Conservation (phyloP, 2,113 vertebrate genomes). For the Gymnorhina tibicen region DNA sequence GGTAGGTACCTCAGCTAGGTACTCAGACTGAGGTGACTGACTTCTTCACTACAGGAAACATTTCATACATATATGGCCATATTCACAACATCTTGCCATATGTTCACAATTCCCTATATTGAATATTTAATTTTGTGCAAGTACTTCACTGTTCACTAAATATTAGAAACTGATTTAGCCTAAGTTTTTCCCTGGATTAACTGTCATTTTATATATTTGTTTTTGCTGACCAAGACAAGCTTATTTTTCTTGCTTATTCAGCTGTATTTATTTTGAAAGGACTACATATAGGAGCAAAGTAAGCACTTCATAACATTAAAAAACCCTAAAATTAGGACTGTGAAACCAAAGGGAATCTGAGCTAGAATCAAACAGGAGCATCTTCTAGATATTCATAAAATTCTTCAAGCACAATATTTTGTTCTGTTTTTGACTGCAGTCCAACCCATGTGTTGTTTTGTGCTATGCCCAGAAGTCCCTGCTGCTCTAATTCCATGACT, state of each 20-base stretch:
- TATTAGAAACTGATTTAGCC: slow-evolving; percentile 46
- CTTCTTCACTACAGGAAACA: neutral
- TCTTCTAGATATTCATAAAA: neutral
- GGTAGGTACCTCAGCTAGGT: neutral
- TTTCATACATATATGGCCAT: neutral
- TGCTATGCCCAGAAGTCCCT: neutral
- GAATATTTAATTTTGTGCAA: slow-evolving; percentile 52
- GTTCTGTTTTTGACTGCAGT: neutral
- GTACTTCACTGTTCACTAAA: slow-evolving; percentile 43
- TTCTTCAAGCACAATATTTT: neutral
- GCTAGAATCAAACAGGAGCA: neutral
- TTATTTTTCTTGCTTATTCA: neutral
- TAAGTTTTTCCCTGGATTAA: slow-evolving; percentile 25
- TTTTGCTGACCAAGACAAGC: neutral
- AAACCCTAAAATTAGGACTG: neutral
- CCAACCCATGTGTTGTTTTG: neutral
- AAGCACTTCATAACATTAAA: neutral
- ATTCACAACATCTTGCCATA: neutral
- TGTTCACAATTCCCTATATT: slow-evolving; percentile 21
- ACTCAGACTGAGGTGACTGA: neutral
- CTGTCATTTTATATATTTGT: slow-evolving; percentile 11
- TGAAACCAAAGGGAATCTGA: neutral
- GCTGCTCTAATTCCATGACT: neutral
- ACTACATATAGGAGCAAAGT: neutral
- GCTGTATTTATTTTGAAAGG: neutral